These are phyloP conservation scores for Marronus borbonicus DNA, from an alignment of 2,888 invertebrate genomes.

Conservation along the genomic window DNA sequence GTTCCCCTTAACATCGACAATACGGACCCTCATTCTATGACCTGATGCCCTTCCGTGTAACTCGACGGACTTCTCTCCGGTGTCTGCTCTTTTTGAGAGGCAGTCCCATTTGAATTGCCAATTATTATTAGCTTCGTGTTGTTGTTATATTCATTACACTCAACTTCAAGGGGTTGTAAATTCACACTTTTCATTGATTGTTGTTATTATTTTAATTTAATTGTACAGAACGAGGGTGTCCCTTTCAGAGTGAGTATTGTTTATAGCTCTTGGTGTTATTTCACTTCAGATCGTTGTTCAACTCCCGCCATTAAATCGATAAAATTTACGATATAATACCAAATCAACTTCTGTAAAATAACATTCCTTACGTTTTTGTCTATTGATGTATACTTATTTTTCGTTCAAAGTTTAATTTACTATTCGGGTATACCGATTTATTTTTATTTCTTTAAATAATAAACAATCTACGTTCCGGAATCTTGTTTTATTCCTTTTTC, in stretches of 20 bases:
- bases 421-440: too few relatives aligned
- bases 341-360: too few relatives aligned
- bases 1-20: constrained; percentile 37
- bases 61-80: constrained; percentile 34
- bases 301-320: too few relatives aligned
- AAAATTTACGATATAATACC: too few relatives aligned
- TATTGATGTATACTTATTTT: too few relatives aligned
- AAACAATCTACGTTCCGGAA: too few relatives aligned
- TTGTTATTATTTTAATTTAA: constrained; percentile 55
- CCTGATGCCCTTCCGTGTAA: constrained; percentile 44
- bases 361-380: too few relatives aligned
- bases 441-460: too few relatives aligned
- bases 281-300: too few relatives aligned
- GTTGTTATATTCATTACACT: constrained; percentile 51
- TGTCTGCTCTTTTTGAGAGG: constrained; percentile 54
- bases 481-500: too few relatives aligned
- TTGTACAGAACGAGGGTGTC: constrained; percentile 43
- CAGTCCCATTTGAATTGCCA: constrained; percentile 55
- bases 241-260: background rate
- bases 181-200: constrained; percentile 52
- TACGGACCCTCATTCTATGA: constrained; percentile 49
- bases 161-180: constrained; percentile 51
- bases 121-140: constrained; percentile 54
- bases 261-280: background rate
- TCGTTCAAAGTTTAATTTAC: too few relatives aligned